These are phyloP conservation scores for Hemistola chrysoprasaria DNA, from an alignment of 2,888 invertebrate species.

Conservation along the genomic window DNA sequence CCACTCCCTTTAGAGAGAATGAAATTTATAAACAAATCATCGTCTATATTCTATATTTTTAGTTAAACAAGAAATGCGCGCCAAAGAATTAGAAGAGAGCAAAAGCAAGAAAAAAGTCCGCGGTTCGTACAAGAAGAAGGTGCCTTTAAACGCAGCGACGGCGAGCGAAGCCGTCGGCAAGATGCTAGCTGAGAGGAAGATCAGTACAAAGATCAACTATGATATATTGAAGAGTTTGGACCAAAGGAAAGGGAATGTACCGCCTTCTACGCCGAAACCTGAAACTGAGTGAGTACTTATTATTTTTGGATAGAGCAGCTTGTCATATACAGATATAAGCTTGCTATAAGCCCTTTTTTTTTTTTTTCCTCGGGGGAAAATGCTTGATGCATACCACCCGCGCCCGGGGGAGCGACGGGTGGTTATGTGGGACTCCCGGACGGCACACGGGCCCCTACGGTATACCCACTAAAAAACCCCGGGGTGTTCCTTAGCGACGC, in stretches of 20 bases:
- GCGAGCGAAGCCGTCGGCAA: slow-evolving; percentile 97
- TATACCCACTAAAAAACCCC: too few relatives aligned
- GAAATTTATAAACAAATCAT: too few relatives aligned
- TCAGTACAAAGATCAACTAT: slow-evolving; percentile 98
- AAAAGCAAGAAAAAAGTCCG: slow-evolving; percentile 92
- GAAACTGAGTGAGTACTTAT: slow-evolving; percentile 33
- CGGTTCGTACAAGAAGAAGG: slow-evolving; percentile 83
- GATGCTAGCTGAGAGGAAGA: slow-evolving; percentile 96
- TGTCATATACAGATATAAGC: too few relatives aligned
- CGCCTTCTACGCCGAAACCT: slow-evolving; percentile 34
- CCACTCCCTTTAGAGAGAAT: too few relatives aligned
- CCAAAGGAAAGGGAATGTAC: slow-evolving; percentile 52
- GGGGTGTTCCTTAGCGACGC: too few relatives aligned
- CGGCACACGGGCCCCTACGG: too few relatives aligned
- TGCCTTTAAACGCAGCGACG: slow-evolving; percentile 84
- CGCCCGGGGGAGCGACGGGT: too few relatives aligned
- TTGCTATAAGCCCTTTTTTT: too few relatives aligned
- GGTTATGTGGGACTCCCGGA: too few relatives aligned
- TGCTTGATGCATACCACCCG: too few relatives aligned
- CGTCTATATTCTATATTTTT: slow-evolving; percentile 24
- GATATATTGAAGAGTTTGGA: slow-evolving; percentile 95
- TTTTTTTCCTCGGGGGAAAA: too few relatives aligned
- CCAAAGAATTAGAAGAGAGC: slow-evolving; percentile 92
- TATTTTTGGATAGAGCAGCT: too few relatives aligned
- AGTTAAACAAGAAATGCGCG: slow-evolving; percentile 91